phyloP scores from a whole-genome alignment of 2,888 invertebrate species.

The Calliopum simillimum region DNA sequence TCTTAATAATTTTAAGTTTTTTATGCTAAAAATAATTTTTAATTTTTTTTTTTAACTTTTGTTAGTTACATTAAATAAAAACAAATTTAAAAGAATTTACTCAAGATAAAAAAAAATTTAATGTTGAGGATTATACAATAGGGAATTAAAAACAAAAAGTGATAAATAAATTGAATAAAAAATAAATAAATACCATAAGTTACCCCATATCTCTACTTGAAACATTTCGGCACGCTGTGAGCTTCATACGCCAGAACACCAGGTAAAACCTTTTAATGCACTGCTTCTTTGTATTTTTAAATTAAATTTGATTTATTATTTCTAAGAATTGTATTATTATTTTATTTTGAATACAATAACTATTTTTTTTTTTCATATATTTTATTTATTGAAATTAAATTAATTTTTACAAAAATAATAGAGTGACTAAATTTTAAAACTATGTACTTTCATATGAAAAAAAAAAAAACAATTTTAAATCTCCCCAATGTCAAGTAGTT shows the following conservation, averaged over 20 bases:
- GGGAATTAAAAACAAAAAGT: conserved; percentile 34
- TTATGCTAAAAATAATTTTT: background rate
- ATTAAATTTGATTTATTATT: conserved; percentile 43
- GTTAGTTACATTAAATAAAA: conserved; percentile 9
- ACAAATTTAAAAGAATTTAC: conserved; percentile 35
- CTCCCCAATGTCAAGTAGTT: no score
- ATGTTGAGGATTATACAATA: conserved; percentile 37
- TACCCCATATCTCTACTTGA: conserved; percentile 22
- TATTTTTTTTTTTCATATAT: conserved; percentile 35
- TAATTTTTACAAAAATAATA: no score
- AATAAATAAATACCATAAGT: conserved; percentile 33
- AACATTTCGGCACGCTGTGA: conserved; percentile 73
- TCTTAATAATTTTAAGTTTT: conserved; percentile 54
- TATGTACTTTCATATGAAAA: background rate
- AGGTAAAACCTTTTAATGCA: conserved; percentile 76
- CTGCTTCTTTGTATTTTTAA: conserved; percentile 67
- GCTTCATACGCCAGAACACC: conserved; percentile 72
- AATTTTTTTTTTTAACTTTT: conserved; percentile 8
- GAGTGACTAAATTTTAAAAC: background rate
- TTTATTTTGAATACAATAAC: conserved; percentile 16
- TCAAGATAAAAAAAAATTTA: conserved; percentile 49
- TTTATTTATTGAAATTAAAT: background rate
- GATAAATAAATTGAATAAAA: conserved; percentile 29
- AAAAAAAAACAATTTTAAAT: no score
- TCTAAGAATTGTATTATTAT: conserved; percentile 40